Percentiles rank a stretch among this genome's conserved stretches.
These are phyloP conservation scores for Aphodius granarius DNA, from an alignment of 2,888 invertebrate species.

Conservation along the genomic window DNA sequence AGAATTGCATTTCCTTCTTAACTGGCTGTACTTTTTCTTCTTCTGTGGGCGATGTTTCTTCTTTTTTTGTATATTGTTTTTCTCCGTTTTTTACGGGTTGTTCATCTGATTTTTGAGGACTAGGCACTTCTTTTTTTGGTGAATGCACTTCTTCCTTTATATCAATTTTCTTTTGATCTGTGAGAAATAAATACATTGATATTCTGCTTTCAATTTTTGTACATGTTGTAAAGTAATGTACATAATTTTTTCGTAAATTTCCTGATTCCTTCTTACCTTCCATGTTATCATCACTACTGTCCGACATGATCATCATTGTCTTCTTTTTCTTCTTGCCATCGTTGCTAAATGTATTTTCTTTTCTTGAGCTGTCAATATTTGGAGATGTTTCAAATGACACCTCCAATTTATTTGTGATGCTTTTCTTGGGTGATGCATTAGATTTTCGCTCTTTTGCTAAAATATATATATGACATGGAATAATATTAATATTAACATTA, in stretches of 20 bases:
- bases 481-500: too few relatives aligned
- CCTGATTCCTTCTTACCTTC: neutral
- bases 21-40: conserved; percentile 9
- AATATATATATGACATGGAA: too few relatives aligned
- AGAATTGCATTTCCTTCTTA: neutral
- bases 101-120: neutral
- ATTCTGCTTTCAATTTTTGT: too few relatives aligned
- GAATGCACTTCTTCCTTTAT: conserved; percentile 11
- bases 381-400: neutral
- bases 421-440: neutral
- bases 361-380: neutral
- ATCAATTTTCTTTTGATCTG: conserved; percentile 11
- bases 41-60: conserved; percentile 7
- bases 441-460: conserved; percentile 26
- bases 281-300: conserved; percentile 32
- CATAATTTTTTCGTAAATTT: too few relatives aligned
- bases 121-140: neutral
- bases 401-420: neutral
- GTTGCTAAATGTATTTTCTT: neutral
- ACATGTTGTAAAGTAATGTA: too few relatives aligned
- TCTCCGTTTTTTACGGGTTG: conserved; percentile 5
- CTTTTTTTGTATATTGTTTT: neutral
- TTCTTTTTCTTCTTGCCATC: conserved; percentile 23
- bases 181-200: neutral
- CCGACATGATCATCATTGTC: conserved; percentile 27